Conservation (phyloP, 2,888 invertebrate species). For the Eupithecia vulgata region DNA sequence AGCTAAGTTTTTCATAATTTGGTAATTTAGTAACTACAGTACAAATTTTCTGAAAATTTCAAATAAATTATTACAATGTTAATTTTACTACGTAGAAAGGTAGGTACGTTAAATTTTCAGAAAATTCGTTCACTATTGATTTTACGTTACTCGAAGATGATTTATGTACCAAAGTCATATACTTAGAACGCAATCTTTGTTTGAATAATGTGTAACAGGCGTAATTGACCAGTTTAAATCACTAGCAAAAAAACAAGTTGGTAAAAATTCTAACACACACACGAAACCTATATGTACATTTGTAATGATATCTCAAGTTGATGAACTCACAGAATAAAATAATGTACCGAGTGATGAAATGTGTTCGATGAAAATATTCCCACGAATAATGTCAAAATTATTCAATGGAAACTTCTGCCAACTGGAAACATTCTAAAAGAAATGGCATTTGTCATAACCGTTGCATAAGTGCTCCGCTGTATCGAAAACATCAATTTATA, state of each 20-base stretch:
- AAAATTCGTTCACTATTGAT: not conserved
- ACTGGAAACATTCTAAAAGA: not conserved
- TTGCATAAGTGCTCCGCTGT: constrained; percentile 18
- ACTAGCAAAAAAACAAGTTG: not conserved
- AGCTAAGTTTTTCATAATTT: not conserved
- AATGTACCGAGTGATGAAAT: not conserved
- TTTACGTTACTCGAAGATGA: constrained; percentile 14
- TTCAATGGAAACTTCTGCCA: not conserved
- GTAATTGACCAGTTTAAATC: constrained; percentile 6
- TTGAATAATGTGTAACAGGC: constrained; percentile 23
- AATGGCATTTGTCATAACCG: constrained; percentile 7
- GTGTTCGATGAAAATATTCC: not conserved
- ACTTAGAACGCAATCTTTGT: constrained; percentile 25
- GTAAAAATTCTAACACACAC: not conserved
- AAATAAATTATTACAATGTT: too few species aligned
- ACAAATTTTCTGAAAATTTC: too few species aligned
- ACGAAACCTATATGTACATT: not conserved
- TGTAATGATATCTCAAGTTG: not conserved
- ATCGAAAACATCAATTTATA: constrained; percentile 24
- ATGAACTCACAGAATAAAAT: not conserved
- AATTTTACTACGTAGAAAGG: too few species aligned
- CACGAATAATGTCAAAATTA: not conserved
- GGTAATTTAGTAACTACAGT: not conserved
- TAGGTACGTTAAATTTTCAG: not conserved
- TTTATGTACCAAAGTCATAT: constrained; percentile 26